Conservation (phyloP, 2,113 vertebrate genomes). For the Erpornis zantholeuca region DNA sequence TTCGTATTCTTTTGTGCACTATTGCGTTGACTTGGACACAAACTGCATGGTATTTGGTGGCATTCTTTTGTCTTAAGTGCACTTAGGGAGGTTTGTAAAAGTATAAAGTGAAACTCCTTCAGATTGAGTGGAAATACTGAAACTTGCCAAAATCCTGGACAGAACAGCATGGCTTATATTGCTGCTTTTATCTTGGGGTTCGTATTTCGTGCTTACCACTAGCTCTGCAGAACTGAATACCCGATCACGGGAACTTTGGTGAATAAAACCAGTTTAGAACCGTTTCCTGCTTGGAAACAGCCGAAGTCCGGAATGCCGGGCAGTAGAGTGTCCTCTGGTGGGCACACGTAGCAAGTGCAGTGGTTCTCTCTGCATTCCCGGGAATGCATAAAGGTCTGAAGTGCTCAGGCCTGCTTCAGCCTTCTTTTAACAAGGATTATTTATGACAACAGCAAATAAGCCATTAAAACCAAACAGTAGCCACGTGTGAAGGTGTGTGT, state of each 20-base stretch:
- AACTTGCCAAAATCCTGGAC: neutral
- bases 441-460: neutral
- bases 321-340: slow-evolving; percentile 12
- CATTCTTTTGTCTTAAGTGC: neutral
- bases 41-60: neutral
- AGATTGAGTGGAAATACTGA: neutral
- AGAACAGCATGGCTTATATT: neutral
- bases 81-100: neutral
- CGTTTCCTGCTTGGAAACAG: neutral
- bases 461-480: fast-evolving
- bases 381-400: fast-evolving
- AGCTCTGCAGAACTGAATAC: neutral
- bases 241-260: neutral
- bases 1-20: neutral
- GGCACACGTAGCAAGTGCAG: neutral
- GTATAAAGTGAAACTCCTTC: neutral
- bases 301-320: fast-evolving
- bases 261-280: neutral
- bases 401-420: neutral
- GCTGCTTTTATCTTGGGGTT: neutral
- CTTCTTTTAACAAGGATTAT: neutral
- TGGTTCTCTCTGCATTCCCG: neutral
- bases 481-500: neutral
- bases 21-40: neutral
- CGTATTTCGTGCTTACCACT: neutral